Percentiles rank a stretch among this genome's conserved stretches.
Evolutionary conservation across 2,113 vertebrate genomes (phyloP).

Genomic region (Phyllostomus discolor): DNA sequence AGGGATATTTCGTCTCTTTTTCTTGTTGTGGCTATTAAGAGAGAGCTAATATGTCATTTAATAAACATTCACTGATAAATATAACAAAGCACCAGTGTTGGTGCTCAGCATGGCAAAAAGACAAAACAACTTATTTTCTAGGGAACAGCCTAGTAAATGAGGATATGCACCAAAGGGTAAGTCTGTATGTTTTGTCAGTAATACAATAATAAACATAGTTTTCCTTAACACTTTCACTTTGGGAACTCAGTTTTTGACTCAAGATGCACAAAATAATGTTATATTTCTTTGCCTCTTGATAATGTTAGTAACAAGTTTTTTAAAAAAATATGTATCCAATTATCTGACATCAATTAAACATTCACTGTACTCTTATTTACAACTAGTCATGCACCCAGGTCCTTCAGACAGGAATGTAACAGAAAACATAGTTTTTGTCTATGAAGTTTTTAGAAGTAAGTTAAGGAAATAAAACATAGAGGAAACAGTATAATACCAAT

Average conservation of each 20-base stretch:
- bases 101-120: background rate
- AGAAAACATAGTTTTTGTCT: background rate
- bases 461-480: background rate
- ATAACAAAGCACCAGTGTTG: background rate
- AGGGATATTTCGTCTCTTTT: background rate
- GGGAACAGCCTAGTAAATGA: background rate
- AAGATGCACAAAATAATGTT: background rate
- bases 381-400: background rate
- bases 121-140: background rate
- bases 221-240: conserved; percentile 16
- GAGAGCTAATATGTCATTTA: background rate
- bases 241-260: background rate
- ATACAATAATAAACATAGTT: background rate
- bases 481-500: background rate
- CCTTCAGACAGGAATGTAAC: background rate
- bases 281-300: background rate
- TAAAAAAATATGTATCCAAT: background rate
- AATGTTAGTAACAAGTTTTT: background rate
- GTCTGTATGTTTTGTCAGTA: background rate
- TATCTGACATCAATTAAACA: background rate
- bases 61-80: background rate
- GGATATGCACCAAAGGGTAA: background rate
- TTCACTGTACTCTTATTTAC: background rate
- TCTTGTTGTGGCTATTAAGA: background rate
- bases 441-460: background rate